A percentile compares a stretch with the other conserved stretches of the same genome.
phyloP scores from a whole-genome alignment of 2,113 vertebrate species.

The Saguinus midas region DNA sequence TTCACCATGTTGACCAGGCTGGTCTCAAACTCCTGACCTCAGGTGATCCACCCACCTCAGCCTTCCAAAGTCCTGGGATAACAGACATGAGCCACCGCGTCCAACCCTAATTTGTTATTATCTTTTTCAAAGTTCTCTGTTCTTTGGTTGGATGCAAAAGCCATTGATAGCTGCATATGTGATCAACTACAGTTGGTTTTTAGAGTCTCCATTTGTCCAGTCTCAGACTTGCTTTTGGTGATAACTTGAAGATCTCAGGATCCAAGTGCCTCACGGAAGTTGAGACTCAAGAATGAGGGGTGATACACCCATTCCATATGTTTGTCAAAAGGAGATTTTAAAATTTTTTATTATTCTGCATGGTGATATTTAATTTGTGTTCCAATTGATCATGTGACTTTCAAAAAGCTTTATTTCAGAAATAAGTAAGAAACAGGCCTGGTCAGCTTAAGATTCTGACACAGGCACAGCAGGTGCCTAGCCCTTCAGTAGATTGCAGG shows the following conservation, averaged over 20 bases:
- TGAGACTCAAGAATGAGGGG: neutral
- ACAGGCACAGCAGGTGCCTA: neutral
- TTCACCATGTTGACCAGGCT: too few relatives aligned
- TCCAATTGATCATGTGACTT: neutral
- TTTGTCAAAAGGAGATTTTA: neutral
- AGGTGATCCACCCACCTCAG: too few relatives aligned
- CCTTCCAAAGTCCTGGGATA: too few relatives aligned
- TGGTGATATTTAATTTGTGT: constrained; percentile 8
- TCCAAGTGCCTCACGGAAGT: neutral
- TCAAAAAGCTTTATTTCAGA: constrained; percentile 42
- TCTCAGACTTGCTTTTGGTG: constrained; percentile 17
- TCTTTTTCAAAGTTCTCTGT: neutral
- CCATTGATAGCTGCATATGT: neutral
- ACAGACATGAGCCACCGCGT: too few relatives aligned
- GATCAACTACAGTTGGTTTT: neutral
- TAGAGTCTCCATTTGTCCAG: neutral
- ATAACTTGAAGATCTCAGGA: neutral
- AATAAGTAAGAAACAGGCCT: constrained; percentile 38
- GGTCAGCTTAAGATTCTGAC: neutral
- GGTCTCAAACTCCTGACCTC: too few relatives aligned
- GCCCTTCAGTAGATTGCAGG: neutral
- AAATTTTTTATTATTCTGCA: neutral
- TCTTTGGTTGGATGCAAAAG: constrained; percentile 7
- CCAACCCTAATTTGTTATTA: neutral
- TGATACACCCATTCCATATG: neutral